These are phyloP conservation scores for Oreortyx pictus DNA, from an alignment of 2,797 vertebrate species.

Conservation along the genomic window DNA sequence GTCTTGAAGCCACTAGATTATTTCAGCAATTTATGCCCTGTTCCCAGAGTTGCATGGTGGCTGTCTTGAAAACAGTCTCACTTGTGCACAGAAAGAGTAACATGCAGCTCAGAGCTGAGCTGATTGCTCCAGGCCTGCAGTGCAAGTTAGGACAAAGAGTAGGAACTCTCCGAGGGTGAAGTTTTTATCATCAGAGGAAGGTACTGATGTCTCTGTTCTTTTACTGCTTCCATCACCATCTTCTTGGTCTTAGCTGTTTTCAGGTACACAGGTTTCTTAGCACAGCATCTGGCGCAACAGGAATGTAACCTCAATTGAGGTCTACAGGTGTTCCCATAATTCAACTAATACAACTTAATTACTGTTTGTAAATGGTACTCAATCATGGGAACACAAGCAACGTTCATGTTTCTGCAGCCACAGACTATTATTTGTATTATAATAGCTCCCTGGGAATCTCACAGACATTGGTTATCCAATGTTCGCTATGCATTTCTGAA, in stretches of 20 bases:
- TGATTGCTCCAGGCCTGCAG: neutral
- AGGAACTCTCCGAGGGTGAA: neutral
- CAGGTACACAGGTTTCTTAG: neutral
- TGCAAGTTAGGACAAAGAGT: neutral
- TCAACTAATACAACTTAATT: neutral
- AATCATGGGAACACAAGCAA: neutral
- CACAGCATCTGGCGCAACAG: neutral
- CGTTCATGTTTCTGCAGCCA: neutral
- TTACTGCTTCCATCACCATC: neutral
- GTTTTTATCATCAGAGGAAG: neutral
- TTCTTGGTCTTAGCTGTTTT: neutral
- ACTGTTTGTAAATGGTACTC: neutral
- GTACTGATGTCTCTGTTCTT: neutral
- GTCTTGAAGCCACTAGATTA: conserved; percentile 24
- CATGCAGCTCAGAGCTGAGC: neutral
- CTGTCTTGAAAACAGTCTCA: neutral
- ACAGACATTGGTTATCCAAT: neutral
- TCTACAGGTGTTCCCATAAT: conserved; percentile 7
- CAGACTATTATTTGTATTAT: neutral
- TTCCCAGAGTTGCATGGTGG: neutral
- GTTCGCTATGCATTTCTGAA: neutral
- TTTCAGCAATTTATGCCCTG: neutral
- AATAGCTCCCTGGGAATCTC: neutral
- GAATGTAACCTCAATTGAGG: neutral
- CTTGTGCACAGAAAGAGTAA: neutral